These are phyloP conservation scores for Neoarius graeffei DNA, from an alignment of 2,113 vertebrate species.

Conservation along the genomic window DNA sequence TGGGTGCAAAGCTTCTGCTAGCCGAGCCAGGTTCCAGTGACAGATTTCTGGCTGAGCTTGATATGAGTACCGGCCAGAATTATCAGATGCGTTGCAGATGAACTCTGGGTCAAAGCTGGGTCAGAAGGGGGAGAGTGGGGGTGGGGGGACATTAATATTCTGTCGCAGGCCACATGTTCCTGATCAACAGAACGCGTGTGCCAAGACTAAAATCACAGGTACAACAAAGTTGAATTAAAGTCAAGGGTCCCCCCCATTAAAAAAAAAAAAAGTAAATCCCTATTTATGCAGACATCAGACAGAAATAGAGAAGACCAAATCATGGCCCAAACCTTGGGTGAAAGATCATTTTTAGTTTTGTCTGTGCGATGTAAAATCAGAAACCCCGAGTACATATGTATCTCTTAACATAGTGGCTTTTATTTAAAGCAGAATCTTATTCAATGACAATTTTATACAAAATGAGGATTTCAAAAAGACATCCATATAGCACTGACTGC, in stretches of 20 bases:
- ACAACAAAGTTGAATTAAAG: not conserved
- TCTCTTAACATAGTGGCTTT: not conserved
- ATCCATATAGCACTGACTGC: not conserved
- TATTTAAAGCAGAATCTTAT: not conserved
- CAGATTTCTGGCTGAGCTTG: slow-evolving; percentile 90
- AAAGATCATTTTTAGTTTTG: not conserved
- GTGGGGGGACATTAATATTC: not conserved
- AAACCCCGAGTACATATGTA: not conserved
- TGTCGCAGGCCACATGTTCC: not conserved
- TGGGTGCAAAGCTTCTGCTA: slow-evolving; percentile 88
- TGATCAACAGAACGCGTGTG: not conserved
- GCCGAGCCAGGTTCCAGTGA: slow-evolving; percentile 90
- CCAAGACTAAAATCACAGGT: not conserved
- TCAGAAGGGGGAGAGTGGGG: not conserved
- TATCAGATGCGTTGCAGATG: slow-evolving; percentile 92
- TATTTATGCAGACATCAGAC: not conserved
- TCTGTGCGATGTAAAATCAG: not conserved
- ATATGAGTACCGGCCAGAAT: slow-evolving; percentile 87
- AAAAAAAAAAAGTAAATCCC: too few species aligned
- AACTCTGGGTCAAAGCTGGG: slow-evolving; percentile 91
- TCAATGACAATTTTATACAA: not conserved
- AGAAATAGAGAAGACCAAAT: not conserved
- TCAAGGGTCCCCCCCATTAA: not conserved
- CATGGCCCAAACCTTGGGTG: not conserved
- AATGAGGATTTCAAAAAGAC: not conserved